phyloP scores from a whole-genome alignment of 2,113 vertebrate species.

The Leptosomus discolor region DNA sequence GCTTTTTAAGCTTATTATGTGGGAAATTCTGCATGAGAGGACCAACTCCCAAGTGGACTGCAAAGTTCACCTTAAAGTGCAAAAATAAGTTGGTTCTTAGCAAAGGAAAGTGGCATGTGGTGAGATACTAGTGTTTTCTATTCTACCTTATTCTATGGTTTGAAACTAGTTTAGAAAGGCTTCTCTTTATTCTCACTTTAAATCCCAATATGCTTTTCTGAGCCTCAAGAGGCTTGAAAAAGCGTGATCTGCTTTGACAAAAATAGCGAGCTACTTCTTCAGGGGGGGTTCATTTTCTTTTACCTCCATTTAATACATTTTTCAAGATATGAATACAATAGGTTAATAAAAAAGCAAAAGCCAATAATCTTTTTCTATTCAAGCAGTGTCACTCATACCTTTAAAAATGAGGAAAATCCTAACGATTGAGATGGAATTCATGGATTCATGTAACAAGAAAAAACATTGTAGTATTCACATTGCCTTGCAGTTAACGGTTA shows the following conservation, averaged over 20 bases:
- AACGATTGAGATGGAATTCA: not conserved
- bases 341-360: constrained; percentile 4
- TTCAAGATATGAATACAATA: not conserved
- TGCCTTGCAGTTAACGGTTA: not conserved
- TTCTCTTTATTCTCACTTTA: not conserved
- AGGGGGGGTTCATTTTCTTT: not conserved
- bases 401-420: not conserved
- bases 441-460: not conserved
- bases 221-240: not conserved
- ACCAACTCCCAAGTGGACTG: not conserved
- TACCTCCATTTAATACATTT: not conserved
- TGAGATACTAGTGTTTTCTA: not conserved
- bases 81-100: not conserved
- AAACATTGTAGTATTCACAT: not conserved
- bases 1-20: not conserved
- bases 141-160: not conserved
- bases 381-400: not conserved
- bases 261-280: not conserved
- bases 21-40: not conserved
- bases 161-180: not conserved
- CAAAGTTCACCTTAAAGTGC: not conserved
- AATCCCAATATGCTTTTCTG: not conserved
- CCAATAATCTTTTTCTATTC: not conserved
- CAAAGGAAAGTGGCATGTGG: not conserved
- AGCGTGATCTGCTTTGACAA: not conserved